These are phyloP conservation scores for Sphecodes monilicornis DNA, from an alignment of 2,888 invertebrate species.

Conservation along the genomic window DNA sequence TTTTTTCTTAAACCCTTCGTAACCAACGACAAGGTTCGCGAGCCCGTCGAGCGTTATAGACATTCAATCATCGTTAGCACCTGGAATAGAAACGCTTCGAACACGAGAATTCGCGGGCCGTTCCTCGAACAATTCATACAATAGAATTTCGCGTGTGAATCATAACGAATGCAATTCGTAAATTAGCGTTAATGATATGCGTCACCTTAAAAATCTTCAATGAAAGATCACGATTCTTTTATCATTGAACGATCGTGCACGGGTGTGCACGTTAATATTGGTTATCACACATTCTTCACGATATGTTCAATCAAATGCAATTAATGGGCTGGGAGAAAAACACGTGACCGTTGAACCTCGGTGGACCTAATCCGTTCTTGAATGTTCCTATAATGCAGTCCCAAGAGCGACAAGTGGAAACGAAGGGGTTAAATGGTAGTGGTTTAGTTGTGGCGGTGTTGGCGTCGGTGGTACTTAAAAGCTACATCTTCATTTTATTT, in stretches of 20 bases:
- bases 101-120: conserved; percentile 38
- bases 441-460: conserved; percentile 18
- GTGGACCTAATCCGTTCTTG: conserved; percentile 53
- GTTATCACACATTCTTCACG: conserved; percentile 62
- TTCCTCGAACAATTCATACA: conserved; percentile 11
- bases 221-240: conserved; percentile 51
- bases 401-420: conserved; percentile 62
- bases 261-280: conserved; percentile 29
- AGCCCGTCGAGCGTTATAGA: conserved; percentile 37
- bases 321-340: conserved; percentile 36
- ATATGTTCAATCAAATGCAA: conserved; percentile 71
- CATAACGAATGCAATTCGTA: conserved; percentile 58
- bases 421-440: conserved; percentile 64
- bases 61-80: conserved; percentile 53
- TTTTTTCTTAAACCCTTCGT: conserved; percentile 64
- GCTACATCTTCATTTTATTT: conserved; percentile 52
- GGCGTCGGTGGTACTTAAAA: conserved; percentile 67
- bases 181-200: conserved; percentile 68
- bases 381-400: conserved; percentile 55
- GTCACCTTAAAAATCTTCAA: conserved; percentile 54
- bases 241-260: conserved; percentile 41
- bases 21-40: conserved; percentile 45
- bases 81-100: conserved; percentile 46
- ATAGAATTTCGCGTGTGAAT: conserved; percentile 14
- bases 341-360: conserved; percentile 33